Conservation (phyloP, 2,113 vertebrate genomes). For the Rhodinocichla rosea region DNA sequence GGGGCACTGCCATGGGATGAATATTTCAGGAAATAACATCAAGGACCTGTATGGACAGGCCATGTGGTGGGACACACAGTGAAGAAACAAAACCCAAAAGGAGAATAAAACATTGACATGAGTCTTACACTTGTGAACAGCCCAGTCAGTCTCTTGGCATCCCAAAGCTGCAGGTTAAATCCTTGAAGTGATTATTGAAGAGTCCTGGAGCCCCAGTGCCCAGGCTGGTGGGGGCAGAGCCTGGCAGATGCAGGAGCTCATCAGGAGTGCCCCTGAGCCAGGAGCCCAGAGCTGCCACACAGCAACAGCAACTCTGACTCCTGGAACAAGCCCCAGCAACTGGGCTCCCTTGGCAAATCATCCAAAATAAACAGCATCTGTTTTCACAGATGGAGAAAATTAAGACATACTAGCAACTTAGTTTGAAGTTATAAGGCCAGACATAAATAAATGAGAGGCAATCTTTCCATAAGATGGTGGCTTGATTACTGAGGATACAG, state of each 20-base stretch:
- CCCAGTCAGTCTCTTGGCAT: accelerated
- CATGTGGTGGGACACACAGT: background rate
- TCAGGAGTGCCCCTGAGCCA: background rate
- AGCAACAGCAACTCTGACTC: constrained; percentile 24
- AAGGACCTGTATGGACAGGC: background rate
- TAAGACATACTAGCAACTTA: constrained; percentile 47
- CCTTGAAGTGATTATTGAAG: background rate
- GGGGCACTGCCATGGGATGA: background rate
- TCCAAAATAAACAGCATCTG: constrained; percentile 67
- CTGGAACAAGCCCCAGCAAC: constrained; percentile 27
- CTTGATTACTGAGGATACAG: constrained; percentile 51
- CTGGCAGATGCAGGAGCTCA: background rate
- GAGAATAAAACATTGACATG: background rate
- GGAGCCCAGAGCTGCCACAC: background rate
- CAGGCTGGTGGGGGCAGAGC: background rate
- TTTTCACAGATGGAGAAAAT: constrained; percentile 67
- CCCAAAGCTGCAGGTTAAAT: background rate
- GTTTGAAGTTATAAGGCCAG: constrained; percentile 62
- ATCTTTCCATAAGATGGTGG: constrained; percentile 54
- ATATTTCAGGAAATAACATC: background rate
- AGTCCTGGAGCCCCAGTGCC: accelerated
- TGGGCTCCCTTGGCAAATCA: constrained; percentile 59
- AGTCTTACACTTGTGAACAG: background rate
- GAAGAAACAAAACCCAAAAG: background rate
- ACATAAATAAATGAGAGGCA: constrained; percentile 64